A percentile compares a stretch with the other conserved stretches of the same genome.
These are phyloP conservation scores for Smittia sp. DNA, from an alignment of 2,888 invertebrate species.

Conservation along the genomic window DNA sequence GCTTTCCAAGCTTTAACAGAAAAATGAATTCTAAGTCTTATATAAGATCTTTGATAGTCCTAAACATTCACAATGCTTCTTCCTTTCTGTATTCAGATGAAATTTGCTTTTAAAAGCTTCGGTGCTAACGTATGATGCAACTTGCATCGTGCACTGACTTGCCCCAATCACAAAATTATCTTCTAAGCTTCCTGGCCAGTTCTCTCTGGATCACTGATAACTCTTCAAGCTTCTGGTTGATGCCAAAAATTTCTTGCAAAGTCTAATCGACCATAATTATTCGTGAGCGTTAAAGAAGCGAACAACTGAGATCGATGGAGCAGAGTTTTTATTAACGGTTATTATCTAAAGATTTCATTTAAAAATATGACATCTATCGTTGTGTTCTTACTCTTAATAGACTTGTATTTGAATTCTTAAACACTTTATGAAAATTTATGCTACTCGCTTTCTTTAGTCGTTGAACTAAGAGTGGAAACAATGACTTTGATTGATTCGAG, in stretches of 20 bases:
- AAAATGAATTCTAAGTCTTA: too few species aligned
- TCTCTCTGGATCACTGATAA: too few species aligned
- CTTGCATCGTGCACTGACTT: too few species aligned
- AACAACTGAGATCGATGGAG: slow-evolving; percentile 7
- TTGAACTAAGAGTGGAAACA: slow-evolving; percentile 13
- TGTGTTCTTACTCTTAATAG: slow-evolving; percentile 8
- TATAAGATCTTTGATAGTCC: too few species aligned
- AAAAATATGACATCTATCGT: slow-evolving; percentile 18
- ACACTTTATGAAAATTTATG: background rate
- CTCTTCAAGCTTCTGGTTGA: background rate
- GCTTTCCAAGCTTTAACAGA: too few species aligned
- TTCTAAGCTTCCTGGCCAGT: too few species aligned
- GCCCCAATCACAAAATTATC: too few species aligned
- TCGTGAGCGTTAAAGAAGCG: background rate
- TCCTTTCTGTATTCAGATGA: too few species aligned
- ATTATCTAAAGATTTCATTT: slow-evolving; percentile 12
- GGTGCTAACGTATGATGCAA: too few species aligned
- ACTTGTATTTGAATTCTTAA: slow-evolving; percentile 22
- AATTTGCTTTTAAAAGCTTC: too few species aligned
- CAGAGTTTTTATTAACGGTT: background rate
- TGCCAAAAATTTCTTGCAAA: background rate
- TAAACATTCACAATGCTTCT: too few species aligned
- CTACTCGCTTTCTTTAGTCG: background rate
- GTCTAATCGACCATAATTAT: background rate
- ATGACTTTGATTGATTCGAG: background rate